Evolutionary conservation across 1,140 invertebrate genomes (phyloP), one percentile per base, ranked within the genome.

Genomic region (Pygmarrhopalites habei): DNA sequence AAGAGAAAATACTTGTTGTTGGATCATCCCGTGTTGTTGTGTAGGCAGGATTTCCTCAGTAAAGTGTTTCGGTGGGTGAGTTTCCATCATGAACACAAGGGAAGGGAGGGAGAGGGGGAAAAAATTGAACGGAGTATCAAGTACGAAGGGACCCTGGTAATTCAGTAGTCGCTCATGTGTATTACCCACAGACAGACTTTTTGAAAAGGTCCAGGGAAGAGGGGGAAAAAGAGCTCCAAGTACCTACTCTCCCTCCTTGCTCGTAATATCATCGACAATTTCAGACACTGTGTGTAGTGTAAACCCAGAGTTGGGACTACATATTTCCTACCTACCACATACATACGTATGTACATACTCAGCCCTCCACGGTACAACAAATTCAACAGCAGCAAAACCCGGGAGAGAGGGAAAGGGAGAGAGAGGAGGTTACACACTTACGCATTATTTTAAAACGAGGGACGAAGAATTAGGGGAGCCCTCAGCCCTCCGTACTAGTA

Each of bases 121-220:
- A 61, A 53, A 61, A 53, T 59, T 15, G 25, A 58, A 19, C 10
- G 44, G 2, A 49, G 19, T n/a, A n/a, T n/a, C n/a, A n/a, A n/a
- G n/a, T n/a, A n/a, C n/a, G 59, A 53, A 61, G 32, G 59, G 32
- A 61, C 49, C 17, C 32, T 61, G 59, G 49, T 61, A 61, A 61
- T 61, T 61, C 59, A 61, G 59, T 61, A 61, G 59, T n/a, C 59
- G 59, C 49, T 61, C 59, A 61, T 61, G 59, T 61, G 59, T 61
- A 35, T 35, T 53, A 32, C 59, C 59, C 59, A 51, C 59, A 61
- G 39, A 47, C 26, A n/a, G n/a, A n/a, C n/a, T n/a, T n/a, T 61
- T 61, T 49, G 39, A 25, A 49, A 61, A 61, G 59, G 47, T 61
- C 32, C 29, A 32, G 49, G 56, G 56, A 41, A 58, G 56, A 41